Conservation (phyloP, 2,113 vertebrate species). For the Cynoglossus semilaevis region DNA sequence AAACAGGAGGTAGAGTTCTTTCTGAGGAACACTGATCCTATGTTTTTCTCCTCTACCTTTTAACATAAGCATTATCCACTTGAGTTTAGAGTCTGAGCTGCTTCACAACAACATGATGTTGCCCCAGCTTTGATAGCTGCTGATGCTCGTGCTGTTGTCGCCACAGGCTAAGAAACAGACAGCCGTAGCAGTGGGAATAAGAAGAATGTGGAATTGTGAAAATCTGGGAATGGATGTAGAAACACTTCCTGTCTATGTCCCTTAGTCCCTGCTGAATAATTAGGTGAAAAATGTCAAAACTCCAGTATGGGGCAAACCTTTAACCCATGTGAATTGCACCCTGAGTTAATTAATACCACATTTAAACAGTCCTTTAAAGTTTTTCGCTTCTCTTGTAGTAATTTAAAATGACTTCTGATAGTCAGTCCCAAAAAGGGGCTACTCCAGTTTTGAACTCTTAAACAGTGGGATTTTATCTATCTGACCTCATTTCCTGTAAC, state of each 20-base stretch:
- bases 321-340: slow-evolving; percentile 21
- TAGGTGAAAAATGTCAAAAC: slow-evolving; percentile 62
- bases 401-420: too few species aligned
- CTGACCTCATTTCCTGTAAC: slow-evolving; percentile 60
- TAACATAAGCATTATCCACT: too few species aligned
- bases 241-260: slow-evolving; percentile 54
- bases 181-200: slow-evolving; percentile 35
- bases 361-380: slow-evolving; percentile 11
- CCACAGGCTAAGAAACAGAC: slow-evolving; percentile 6
- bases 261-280: slow-evolving; percentile 48
- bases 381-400: neutral
- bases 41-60: neutral
- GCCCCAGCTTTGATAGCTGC: neutral
- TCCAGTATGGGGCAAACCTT: slow-evolving; percentile 38
- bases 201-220: slow-evolving; percentile 6
- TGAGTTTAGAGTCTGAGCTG: too few species aligned
- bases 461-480: slow-evolving; percentile 26
- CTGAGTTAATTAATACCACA: slow-evolving; percentile 52
- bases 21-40: too few species aligned
- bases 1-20: too few species aligned
- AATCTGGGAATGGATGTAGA: slow-evolving; percentile 66
- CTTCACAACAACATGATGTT: too few species aligned
- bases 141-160: slow-evolving; percentile 10
- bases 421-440: slow-evolving; percentile 25
- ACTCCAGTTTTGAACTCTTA: slow-evolving; percentile 9